A percentile compares a stretch with the other conserved stretches of the same genome.
phyloP scores from a whole-genome alignment of 2,888 invertebrate genomes.

The Brenthis daphne region DNA sequence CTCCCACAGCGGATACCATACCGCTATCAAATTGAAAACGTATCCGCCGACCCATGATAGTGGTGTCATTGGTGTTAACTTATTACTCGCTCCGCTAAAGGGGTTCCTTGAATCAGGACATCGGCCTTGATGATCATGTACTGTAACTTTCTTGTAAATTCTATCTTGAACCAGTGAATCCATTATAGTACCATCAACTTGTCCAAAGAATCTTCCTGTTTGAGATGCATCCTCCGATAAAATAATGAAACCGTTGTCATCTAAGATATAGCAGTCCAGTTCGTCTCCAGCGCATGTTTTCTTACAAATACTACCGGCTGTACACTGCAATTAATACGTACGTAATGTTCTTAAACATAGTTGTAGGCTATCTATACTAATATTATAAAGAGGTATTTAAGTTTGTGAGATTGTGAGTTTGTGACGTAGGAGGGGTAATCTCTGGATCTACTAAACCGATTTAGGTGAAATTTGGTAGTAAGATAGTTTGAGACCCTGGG shows the following conservation, averaged over 20 bases:
- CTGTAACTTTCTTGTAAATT: constrained; percentile 93
- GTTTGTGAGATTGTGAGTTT: too few species aligned
- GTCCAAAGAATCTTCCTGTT: constrained; percentile 96
- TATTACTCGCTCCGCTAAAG: constrained; percentile 79
- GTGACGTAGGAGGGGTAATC: too few species aligned
- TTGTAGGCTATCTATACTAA: too few species aligned
- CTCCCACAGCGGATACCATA: constrained; percentile 78
- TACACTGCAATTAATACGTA: constrained; percentile 81
- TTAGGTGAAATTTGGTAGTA: too few species aligned
- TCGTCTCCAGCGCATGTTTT: constrained; percentile 94
- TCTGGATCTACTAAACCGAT: too few species aligned
- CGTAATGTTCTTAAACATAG: neutral
- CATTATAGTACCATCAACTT: constrained; percentile 97
- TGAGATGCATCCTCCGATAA: constrained; percentile 93
- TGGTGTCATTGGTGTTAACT: constrained; percentile 74
- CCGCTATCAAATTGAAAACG: constrained; percentile 72
- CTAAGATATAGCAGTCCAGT: constrained; percentile 95
- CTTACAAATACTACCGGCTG: constrained; percentile 86
- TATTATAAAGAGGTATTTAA: too few species aligned
- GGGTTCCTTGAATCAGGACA: constrained; percentile 88
- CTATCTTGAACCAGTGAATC: constrained; percentile 94
- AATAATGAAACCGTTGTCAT: constrained; percentile 97
- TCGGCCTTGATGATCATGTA: constrained; percentile 94
- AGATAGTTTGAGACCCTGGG: too few species aligned
- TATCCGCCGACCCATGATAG: constrained; percentile 81